Conservation (phyloP, 2,113 vertebrate species). For the Eclectus roratus region DNA sequence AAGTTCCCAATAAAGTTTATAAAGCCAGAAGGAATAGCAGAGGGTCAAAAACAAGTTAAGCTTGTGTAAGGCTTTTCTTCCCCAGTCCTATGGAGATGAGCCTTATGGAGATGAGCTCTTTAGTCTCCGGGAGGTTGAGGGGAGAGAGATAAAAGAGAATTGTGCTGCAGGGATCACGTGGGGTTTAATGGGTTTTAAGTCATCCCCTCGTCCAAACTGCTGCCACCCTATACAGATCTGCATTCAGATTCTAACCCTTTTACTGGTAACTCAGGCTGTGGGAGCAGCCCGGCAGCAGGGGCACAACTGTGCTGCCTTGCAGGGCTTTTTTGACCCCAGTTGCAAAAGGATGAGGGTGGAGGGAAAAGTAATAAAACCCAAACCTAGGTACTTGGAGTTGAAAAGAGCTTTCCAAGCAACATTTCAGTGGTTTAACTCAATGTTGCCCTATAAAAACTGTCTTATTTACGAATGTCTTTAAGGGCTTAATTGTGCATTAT, state of each 20-base stretch:
- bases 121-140: not conserved
- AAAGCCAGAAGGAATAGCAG: not conserved
- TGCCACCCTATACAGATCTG: not conserved
- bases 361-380: not conserved
- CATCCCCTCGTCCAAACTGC: not conserved
- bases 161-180: not conserved
- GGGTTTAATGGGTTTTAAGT: constrained; percentile 6
- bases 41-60: not conserved
- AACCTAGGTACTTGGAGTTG: not conserved
- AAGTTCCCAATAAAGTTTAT: not conserved
- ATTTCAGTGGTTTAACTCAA: not conserved
- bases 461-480: not conserved
- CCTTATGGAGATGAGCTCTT: constrained; percentile 18
- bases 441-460: not conserved
- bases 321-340: not conserved
- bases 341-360: not conserved
- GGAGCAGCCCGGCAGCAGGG: not conserved
- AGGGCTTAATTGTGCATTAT: not conserved
- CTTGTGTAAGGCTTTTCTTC: not conserved
- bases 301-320: not conserved
- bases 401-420: not conserved
- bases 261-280: not conserved
- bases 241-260: not conserved
- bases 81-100: not conserved
- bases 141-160: constrained; percentile 28